phyloP scores from a whole-genome alignment of 2,888 invertebrate species.

The Brassicogethes aeneus region DNA sequence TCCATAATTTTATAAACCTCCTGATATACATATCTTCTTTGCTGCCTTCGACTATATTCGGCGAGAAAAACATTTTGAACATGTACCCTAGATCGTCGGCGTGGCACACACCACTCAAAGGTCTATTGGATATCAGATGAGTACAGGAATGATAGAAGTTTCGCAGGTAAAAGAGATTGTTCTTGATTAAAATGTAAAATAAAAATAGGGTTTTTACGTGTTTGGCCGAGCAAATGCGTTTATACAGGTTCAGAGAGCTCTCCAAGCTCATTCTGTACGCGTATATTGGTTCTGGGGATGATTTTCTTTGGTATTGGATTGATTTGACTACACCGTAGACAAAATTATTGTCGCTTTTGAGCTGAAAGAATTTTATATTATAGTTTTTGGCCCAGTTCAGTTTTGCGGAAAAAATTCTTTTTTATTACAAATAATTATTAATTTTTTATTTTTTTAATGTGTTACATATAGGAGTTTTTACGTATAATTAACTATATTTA shows the following conservation, averaged over 20 bases:
- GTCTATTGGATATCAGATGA: conserved; percentile 15
- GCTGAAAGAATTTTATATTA: conserved; percentile 31
- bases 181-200: conserved; percentile 19
- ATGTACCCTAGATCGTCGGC: conserved; percentile 32
- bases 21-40: conserved; percentile 26
- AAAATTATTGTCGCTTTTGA: conserved; percentile 32
- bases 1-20: conserved; percentile 32
- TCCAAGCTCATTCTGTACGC: conserved; percentile 29
- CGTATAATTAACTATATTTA: too few species aligned
- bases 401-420: too few species aligned
- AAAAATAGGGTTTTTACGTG: conserved; percentile 23
- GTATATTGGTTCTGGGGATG: conserved; percentile 24
- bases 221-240: conserved; percentile 22
- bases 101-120: conserved; percentile 27
- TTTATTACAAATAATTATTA: conserved; percentile 4
- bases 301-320: conserved; percentile 16
- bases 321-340: conserved; percentile 26
- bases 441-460: neutral
- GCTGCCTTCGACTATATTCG: conserved; percentile 8
- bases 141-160: conserved; percentile 15
- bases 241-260: conserved; percentile 26
- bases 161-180: conserved; percentile 16
- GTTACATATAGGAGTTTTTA: too few species aligned
- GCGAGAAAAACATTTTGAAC: conserved; percentile 22
- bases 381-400: too few species aligned